phyloP scores from a whole-genome alignment of 2,113 vertebrate species.

The Tachycineta bicolor region DNA sequence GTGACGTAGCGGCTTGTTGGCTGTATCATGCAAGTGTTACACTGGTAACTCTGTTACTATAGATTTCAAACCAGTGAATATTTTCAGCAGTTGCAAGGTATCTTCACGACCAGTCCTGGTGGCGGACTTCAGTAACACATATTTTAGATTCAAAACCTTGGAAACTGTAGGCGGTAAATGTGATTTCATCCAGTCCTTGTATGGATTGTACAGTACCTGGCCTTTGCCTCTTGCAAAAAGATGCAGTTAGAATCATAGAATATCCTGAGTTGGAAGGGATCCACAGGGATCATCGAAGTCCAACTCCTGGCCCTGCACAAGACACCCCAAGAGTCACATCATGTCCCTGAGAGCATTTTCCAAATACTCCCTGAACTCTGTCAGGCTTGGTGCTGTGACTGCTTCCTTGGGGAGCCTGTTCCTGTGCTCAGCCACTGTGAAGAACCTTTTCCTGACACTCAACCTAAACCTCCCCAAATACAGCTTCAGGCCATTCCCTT shows the following conservation, averaged over 20 bases:
- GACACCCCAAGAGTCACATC: neutral
- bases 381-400: neutral
- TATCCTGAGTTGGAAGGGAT: neutral
- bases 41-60: neutral
- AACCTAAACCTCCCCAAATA: neutral
- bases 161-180: neutral
- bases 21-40: neutral
- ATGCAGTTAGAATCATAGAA: neutral
- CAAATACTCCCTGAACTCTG: neutral
- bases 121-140: fast-evolving
- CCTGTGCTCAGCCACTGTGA: neutral
- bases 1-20: neutral
- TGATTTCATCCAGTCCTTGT: neutral
- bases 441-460: neutral
- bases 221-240: neutral
- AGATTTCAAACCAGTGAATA: neutral
- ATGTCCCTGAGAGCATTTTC: neutral
- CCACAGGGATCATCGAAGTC: neutral
- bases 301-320: neutral
- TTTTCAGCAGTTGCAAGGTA: neutral
- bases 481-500: neutral
- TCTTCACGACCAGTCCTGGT: neutral
- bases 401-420: neutral
- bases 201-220: neutral
- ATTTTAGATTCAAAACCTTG: neutral